Evolutionary conservation across 2,888 invertebrate genomes (phyloP), one percentile per base, ranked within the genome.

Genomic region (Synanthedon andrenaeformis): DNA sequence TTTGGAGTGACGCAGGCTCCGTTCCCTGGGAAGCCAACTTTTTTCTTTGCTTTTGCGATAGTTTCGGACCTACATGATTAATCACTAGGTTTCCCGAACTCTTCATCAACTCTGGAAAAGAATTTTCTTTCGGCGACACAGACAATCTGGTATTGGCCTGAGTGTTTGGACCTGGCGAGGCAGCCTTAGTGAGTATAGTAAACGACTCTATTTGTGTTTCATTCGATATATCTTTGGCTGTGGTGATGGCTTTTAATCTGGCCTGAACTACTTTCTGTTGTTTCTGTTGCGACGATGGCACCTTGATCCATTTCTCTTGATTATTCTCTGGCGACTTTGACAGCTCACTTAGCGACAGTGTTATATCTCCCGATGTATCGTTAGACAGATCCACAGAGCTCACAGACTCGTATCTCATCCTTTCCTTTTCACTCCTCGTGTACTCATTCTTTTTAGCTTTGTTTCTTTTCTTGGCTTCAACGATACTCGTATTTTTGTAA

Each of bases 31-130:
- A 72, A 0, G 89, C 89, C 55, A 91, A 68, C 59, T 89, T 89
- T 63, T 91, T 92, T 19, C 91, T 77, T 65, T 91, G 90, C 59
- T 91, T 92, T 63, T 92, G 92, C 1, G 91, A 92, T 6, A 91
- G 61, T 66, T 90, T 91, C n/a, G 87, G 83, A 12, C 87, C 88
- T 35, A 86, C 66, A 50, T 86, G 83, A 53, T 69, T 87, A 42
- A 88, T 81, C 13, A 79, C 63, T 4, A 88, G 57, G 53, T 73
- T 79, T 0, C 82, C 77, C 3, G 77, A 73, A 54, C 74, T 76
- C 56, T 70, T 72, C 1, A 72, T 65, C 23, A 70, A 53, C 51
- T 79, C 81, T 0, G 69, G 55, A 0, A 73, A 67, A 1, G 72
- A 72, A 4, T 17, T 5, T 41, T 78, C 79, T 60, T 79, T 78